phyloP scores from a whole-genome alignment of 2,888 invertebrate genomes.

The Chalcosyrphus nemorum region DNA sequence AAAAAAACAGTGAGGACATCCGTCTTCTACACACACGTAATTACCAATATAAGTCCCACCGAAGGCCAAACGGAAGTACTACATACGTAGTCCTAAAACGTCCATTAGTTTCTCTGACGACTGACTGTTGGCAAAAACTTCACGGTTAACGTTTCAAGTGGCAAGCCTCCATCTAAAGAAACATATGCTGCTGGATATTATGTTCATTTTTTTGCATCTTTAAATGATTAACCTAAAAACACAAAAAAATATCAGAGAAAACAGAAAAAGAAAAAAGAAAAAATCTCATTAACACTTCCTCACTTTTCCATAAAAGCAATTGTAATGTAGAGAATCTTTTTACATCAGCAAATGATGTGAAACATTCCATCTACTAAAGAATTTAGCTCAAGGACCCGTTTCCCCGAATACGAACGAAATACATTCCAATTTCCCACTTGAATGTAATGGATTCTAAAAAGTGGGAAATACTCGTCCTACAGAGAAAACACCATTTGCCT shows the following conservation, averaged over 20 bases:
- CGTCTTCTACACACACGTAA: too few relatives aligned
- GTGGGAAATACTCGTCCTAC: conserved; percentile 63
- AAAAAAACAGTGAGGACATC: too few relatives aligned
- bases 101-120: not conserved
- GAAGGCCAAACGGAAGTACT: not conserved
- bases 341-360: conserved; percentile 68
- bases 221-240: conserved; percentile 58
- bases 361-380: conserved; percentile 62
- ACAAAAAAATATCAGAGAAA: conserved; percentile 21
- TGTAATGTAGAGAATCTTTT: conserved; percentile 55
- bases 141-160: not conserved
- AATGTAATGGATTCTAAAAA: conserved; percentile 71
- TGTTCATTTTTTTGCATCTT: conserved; percentile 6
- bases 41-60: too few relatives aligned
- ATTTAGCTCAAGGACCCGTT: conserved; percentile 70
- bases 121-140: not conserved
- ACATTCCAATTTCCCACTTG: conserved; percentile 71
- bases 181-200: not conserved
- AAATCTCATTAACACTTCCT: conserved; percentile 63
- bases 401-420: conserved; percentile 64
- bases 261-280: conserved; percentile 8
- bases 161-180: not conserved
- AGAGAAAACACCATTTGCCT: conserved; percentile 63
- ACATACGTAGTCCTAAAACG: not conserved
- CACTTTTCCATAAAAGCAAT: conserved; percentile 64